Evolutionary conservation across 2,888 invertebrate species (phyloP), one percentile per base, ranked within the genome.

Genomic region (Drosophila phalerata): DNA sequence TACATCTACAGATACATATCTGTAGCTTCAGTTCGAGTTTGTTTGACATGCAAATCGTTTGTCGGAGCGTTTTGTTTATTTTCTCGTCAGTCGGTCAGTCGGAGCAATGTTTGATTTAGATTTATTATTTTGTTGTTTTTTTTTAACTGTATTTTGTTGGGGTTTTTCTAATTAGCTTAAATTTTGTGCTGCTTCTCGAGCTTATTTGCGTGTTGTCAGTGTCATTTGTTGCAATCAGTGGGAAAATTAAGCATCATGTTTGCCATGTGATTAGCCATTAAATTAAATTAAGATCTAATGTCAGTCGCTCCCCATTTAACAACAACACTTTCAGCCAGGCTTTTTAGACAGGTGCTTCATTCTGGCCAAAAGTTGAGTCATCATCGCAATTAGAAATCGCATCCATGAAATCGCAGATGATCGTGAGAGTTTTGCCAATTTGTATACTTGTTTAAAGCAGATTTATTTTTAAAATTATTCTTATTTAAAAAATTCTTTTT

Each of bases 41-140:
- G 87, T 69, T 86, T 77, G 56, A 81, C 87, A 88, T 86, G 89
- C 89, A 86, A 88, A 88, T 85, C 67, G 81, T 63, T 71, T 74
- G 69, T 63, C 56, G 65, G 25, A 40, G 61, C 61, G 47, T 68
- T 75, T 74, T 73, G 68, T 80, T 80, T 65, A 69, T 70, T 70
- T 62, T 66, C 43, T 51, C 28, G 64, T 56, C 51, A 40, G 45
- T 40, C 66, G 45, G 58, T 40, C 63, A 49, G 58, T 63, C 63
- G 52, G 51, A 67, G 67, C 52, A 69, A 81, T 77, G 69, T 72
- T 85, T 73, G 71, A 73, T 78, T 80, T 85, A 68, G 84, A 83
- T 85, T 88, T 88, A 82, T 79, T 74, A 17, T 60, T 47, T 6
- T 22, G 22, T 25, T 6, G 0, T 28, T 55, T 15, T 15, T 61